These are phyloP conservation scores for Orientallactaga sibirica DNA, from an alignment of 2,797 vertebrate genomes.

Conservation along the genomic window DNA sequence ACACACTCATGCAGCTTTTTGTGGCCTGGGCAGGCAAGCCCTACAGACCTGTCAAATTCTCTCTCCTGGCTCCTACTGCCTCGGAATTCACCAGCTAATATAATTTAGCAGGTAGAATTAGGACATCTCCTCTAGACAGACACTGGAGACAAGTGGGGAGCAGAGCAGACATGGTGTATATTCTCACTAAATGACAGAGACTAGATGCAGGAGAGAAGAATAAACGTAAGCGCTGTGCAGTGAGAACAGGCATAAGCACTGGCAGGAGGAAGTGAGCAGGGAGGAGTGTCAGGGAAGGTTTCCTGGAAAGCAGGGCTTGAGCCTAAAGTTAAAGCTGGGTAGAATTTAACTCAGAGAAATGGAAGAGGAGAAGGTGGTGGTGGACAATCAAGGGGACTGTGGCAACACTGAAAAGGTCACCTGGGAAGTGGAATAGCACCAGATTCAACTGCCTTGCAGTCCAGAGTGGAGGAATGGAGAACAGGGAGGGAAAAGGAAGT, in stretches of 20 bases:
- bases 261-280: too few relatives aligned
- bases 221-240: neutral
- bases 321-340: neutral
- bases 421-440: neutral
- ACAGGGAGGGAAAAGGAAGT: neutral
- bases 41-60: neutral
- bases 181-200: neutral
- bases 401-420: neutral
- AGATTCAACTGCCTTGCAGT: neutral
- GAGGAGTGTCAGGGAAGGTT: neutral
- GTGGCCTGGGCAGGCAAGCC: neutral
- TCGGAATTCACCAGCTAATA: neutral
- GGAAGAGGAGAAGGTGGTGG: neutral
- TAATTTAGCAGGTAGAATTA: neutral
- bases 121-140: neutral
- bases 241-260: neutral
- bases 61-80: neutral
- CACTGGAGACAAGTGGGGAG: neutral
- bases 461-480: neutral
- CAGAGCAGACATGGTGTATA: neutral
- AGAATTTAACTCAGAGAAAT: neutral
- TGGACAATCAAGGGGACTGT: accelerated
- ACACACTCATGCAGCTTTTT: neutral
- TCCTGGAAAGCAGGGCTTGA: neutral
- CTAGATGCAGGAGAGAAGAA: neutral